Conservation (phyloP, 2,888 invertebrate genomes). For the Eilema caniola region DNA sequence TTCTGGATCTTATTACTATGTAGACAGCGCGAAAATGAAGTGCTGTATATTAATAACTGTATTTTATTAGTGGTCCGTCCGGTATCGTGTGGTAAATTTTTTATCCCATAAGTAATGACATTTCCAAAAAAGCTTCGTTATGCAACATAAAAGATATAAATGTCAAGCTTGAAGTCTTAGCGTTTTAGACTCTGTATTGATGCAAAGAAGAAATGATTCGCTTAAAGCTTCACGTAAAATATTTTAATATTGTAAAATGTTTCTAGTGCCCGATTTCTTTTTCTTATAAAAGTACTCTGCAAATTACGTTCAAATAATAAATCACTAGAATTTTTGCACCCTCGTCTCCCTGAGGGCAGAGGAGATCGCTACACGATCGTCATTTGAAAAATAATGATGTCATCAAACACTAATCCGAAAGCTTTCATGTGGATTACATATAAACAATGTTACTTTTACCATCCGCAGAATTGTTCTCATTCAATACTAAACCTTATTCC, state of each 20-base stretch:
- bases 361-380: slow-evolving; percentile 82
- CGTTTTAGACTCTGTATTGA: no score
- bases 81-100: neutral
- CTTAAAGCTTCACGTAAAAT: no score
- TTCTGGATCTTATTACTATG: neutral
- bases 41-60: neutral
- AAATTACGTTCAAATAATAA: slow-evolving; percentile 72
- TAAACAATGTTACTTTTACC: slow-evolving; percentile 48
- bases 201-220: no score
- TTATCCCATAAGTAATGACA: neutral
- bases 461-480: slow-evolving; percentile 7
- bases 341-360: slow-evolving; percentile 67
- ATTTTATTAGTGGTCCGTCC: neutral
- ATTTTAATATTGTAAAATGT: slow-evolving; percentile 23
- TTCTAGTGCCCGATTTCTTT: slow-evolving; percentile 15
- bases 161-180: neutral
- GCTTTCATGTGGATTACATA: slow-evolving; percentile 86
- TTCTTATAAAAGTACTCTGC: slow-evolving; percentile 43
- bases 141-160: neutral
- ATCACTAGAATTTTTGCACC: slow-evolving; percentile 68
- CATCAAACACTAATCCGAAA: slow-evolving; percentile 87
- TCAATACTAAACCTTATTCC: slow-evolving; percentile 54
- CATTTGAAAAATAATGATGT: slow-evolving; percentile 86
- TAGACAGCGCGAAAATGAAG: neutral
- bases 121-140: neutral